Percentiles rank a stretch among this genome's conserved stretches.
Evolutionary conservation across 2,797 vertebrate species (phyloP).

Genomic region (Neomorphus geoffroyi): DNA sequence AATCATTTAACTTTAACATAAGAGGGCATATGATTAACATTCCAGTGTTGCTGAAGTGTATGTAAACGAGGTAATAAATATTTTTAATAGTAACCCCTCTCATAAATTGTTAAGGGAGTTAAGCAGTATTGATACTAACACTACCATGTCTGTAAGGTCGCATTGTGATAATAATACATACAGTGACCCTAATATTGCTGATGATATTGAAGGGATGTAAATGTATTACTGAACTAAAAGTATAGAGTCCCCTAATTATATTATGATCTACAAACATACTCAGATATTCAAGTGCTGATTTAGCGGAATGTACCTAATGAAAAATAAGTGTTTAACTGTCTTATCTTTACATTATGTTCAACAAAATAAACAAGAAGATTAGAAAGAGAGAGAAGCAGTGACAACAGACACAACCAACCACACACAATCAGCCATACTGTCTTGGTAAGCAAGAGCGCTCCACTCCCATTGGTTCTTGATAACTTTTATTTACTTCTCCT

Average conservation of each 20-base stretch:
- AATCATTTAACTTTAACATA: neutral
- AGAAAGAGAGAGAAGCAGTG: neutral
- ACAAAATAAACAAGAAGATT: neutral
- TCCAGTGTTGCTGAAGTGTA: neutral
- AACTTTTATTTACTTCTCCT: neutral
- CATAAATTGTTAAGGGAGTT: neutral
- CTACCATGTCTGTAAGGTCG: neutral
- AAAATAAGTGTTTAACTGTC: neutral
- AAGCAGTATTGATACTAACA: neutral
- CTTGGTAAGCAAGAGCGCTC: neutral
- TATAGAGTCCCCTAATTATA: neutral
- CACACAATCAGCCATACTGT: accelerated
- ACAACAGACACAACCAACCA: neutral
- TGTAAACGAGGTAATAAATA: neutral
- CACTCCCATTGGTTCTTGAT: no score
- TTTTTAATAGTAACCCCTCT: neutral
- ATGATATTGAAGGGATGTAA: neutral
- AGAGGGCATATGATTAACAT: neutral
- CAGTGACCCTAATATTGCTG: neutral
- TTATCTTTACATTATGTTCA: neutral
- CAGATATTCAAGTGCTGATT: neutral
- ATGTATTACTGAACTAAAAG: neutral
- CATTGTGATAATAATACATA: neutral
- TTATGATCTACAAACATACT: neutral
- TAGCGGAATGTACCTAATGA: neutral